phyloP scores from a whole-genome alignment of 2,888 invertebrate species.

The Diarsia dahlii region DNA sequence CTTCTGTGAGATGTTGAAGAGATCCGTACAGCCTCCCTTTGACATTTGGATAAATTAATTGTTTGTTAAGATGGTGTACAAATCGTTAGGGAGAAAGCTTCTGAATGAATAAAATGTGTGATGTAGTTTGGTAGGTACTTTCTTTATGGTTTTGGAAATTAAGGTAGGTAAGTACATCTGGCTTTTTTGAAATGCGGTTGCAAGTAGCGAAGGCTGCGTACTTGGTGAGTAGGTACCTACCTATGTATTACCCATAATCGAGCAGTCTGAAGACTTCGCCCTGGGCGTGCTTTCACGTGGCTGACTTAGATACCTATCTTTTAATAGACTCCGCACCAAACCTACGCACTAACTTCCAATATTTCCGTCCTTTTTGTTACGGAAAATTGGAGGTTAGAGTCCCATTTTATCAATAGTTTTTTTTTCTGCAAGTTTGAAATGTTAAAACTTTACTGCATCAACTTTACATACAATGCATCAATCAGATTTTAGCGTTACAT shows the following conservation, averaged over 20 bases:
- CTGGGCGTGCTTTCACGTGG: too few relatives aligned
- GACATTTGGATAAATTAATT: slow-evolving; percentile 44
- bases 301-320: too few relatives aligned
- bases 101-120: neutral
- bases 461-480: too few relatives aligned
- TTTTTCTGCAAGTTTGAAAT: too few relatives aligned
- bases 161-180: neutral
- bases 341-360: too few relatives aligned
- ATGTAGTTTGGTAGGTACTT: neutral
- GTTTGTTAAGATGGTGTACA: slow-evolving; percentile 29
- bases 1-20: slow-evolving; percentile 30
- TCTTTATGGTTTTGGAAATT: neutral
- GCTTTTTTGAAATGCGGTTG: neutral
- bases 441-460: too few relatives aligned
- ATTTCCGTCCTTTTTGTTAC: too few relatives aligned
- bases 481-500: too few relatives aligned
- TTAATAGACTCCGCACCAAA: too few relatives aligned
- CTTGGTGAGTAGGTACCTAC: neutral
- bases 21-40: slow-evolving; percentile 25
- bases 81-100: neutral
- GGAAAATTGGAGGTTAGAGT: too few relatives aligned
- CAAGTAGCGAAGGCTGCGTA: neutral
- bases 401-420: too few relatives aligned
- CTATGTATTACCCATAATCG: neutral
- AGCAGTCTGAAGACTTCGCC: too few relatives aligned